Evolutionary conservation across 2,113 vertebrate species (phyloP).

Genomic region (Scartelaos histophorus): DNA sequence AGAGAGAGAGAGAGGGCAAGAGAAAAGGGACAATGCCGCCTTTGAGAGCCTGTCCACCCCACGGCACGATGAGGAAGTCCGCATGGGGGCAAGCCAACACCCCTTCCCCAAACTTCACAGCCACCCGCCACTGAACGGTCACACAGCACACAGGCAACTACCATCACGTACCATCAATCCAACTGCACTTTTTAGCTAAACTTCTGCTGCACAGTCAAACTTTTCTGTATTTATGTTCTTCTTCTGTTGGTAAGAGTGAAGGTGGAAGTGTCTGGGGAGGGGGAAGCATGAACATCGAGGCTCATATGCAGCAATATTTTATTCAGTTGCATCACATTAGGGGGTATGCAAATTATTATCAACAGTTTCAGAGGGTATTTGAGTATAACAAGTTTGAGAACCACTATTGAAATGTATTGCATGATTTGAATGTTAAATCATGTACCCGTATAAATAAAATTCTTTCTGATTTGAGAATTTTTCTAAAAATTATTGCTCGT

Average conservation of each 20-base stretch:
- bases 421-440: too few species aligned
- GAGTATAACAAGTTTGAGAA: too few species aligned
- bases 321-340: too few species aligned
- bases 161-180: background rate
- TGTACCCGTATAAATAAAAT: too few species aligned
- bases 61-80: constrained; percentile 69
- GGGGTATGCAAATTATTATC: too few species aligned
- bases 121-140: constrained; percentile 50
- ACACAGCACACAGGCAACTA: constrained; percentile 25
- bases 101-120: constrained; percentile 76
- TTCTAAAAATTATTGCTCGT: too few species aligned
- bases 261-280: background rate
- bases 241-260: background rate
- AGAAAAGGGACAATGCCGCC: constrained; percentile 68
- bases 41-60: constrained; percentile 73
- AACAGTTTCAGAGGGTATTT: too few species aligned
- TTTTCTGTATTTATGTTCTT: background rate
- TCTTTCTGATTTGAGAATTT: too few species aligned
- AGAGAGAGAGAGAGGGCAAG: constrained; percentile 39
- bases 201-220: background rate
- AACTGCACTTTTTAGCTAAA: background rate
- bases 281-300: background rate
- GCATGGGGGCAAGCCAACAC: constrained; percentile 73
- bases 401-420: too few species aligned
- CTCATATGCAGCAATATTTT: background rate